These are phyloP conservation scores for Protobothrops flavoviridis DNA, from an alignment of 2,113 vertebrate genomes.

Conservation along the genomic window DNA sequence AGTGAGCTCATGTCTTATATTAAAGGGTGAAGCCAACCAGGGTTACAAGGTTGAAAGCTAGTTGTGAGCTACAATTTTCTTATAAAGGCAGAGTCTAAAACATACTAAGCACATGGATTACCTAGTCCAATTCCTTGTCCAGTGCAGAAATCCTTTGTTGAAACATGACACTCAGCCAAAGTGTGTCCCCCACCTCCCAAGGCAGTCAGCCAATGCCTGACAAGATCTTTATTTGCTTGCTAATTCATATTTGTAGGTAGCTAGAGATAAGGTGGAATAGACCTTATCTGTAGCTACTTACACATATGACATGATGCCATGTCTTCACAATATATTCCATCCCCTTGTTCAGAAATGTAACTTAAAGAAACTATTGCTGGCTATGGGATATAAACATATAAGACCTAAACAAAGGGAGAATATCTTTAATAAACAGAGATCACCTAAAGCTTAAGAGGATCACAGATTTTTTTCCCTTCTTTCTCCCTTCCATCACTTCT, in stretches of 20 bases:
- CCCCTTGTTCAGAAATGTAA: background rate
- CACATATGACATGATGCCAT: background rate
- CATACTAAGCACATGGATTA: background rate
- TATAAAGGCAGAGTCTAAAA: background rate
- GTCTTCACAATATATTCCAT: background rate
- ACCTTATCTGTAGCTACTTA: background rate
- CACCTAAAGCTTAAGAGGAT: background rate
- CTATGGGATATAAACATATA: background rate
- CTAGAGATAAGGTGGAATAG: background rate
- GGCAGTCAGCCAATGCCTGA: background rate
- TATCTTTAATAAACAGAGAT: background rate
- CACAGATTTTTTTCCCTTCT: background rate
- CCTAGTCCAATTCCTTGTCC: background rate
- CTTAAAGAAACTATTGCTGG: background rate
- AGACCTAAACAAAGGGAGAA: background rate
- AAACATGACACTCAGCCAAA: background rate
- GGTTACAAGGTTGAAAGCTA: background rate
- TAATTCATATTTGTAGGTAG: background rate
- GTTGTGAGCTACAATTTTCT: background rate
- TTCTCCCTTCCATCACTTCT: background rate
- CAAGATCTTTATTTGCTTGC: background rate
- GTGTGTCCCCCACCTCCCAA: background rate
- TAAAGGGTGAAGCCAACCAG: background rate
- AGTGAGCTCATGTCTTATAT: background rate
- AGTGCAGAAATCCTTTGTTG: background rate